These are phyloP conservation scores for Botia almorhae DNA, from an alignment of 2,797 vertebrate species.

Conservation along the genomic window DNA sequence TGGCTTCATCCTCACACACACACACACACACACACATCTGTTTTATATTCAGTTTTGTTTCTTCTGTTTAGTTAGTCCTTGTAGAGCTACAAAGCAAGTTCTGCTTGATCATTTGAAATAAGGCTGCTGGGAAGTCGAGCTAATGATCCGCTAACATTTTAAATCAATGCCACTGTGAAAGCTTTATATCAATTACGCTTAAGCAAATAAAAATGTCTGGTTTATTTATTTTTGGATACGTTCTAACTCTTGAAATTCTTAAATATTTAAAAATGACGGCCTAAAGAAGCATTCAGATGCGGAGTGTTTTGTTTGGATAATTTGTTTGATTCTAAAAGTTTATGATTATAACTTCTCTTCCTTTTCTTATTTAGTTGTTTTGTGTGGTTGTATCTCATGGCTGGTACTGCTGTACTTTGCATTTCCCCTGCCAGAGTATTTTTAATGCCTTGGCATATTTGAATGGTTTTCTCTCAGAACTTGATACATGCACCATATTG, in stretches of 20 bases:
- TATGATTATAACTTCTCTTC: neutral
- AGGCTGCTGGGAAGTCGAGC: neutral
- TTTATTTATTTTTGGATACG: no score
- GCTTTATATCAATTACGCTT: neutral
- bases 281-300: neutral
- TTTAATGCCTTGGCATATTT: slow-evolving; percentile 3
- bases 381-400: neutral
- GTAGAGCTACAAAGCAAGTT: neutral
- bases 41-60: neutral
- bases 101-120: slow-evolving; percentile 5
- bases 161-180: neutral
- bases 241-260: no score
- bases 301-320: neutral
- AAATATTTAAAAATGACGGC: neutral
- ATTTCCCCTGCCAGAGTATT: neutral
- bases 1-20: slow-evolving; percentile 7
- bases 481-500: neutral
- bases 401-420: neutral
- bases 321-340: no score
- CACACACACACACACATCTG: slow-evolving; percentile 9
- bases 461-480: neutral
- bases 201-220: neutral
- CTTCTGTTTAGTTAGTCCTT: slow-evolving; percentile 6
- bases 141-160: neutral
- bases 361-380: neutral